Percentiles rank a stretch among this genome's conserved stretches.
Conservation (phyloP, 2,113 vertebrate genomes). For the Craseonycteris thonglongyai region DNA sequence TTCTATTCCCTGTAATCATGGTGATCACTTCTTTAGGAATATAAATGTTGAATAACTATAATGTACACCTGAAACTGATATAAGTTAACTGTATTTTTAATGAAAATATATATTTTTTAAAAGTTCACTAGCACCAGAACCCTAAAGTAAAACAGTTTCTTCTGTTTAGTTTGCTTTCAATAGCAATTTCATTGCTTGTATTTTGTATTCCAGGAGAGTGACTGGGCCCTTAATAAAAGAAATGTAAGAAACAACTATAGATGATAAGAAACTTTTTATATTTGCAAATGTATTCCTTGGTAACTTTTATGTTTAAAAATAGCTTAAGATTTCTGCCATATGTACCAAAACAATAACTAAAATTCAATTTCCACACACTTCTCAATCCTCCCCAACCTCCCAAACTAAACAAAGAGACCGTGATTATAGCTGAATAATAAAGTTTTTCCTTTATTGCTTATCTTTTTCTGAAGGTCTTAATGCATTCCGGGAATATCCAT, state of each 20-base stretch:
- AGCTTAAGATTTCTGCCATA: not conserved
- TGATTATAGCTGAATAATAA: not conserved
- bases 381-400: accelerated
- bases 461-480: not conserved
- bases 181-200: not conserved
- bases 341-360: not conserved
- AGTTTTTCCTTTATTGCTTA: not conserved
- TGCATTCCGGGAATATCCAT: not conserved
- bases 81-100: too few species aligned
- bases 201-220: not conserved
- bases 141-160: not conserved
- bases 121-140: not conserved
- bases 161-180: not conserved
- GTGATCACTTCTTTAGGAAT: too few species aligned
- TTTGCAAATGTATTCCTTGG: not conserved
- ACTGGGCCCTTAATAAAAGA: not conserved
- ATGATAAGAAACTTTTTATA: not conserved
- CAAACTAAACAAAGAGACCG: not conserved
- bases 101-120: too few species aligned
- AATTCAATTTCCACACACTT: not conserved
- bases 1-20: not conserved
- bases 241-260: not conserved
- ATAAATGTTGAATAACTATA: too few species aligned
- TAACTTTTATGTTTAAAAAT: not conserved
- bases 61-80: too few species aligned